Evolutionary conservation across 1,140 invertebrate species (phyloP).

Genomic region (Aleiodes sp.): DNA sequence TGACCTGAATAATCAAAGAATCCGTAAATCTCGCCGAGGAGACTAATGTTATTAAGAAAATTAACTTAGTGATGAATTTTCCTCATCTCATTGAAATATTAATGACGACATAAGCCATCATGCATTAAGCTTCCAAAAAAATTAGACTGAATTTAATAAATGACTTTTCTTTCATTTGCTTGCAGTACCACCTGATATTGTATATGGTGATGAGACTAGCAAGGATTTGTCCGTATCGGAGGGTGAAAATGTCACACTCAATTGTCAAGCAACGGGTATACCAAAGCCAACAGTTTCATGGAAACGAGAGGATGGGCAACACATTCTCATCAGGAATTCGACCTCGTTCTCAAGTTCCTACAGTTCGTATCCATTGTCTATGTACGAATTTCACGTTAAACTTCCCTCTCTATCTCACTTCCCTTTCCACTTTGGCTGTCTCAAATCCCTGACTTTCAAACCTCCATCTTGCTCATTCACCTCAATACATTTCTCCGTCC

Average conservation of each 20-base stretch:
- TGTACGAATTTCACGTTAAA: not conserved
- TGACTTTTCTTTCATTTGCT: not conserved
- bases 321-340: slow-evolving; percentile 73
- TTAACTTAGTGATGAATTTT: too few relatives aligned
- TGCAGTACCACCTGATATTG: slow-evolving; percentile 79
- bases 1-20: too few relatives aligned
- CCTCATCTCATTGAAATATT: too few relatives aligned
- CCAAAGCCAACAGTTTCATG: slow-evolving; percentile 77
- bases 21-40: too few relatives aligned
- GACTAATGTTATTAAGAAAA: too few relatives aligned
- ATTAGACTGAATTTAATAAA: too few relatives aligned
- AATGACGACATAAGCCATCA: too few relatives aligned
- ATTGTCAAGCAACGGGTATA: slow-evolving; percentile 80
- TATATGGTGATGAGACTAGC: slow-evolving; percentile 74
- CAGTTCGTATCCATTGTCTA: slow-evolving; percentile 35
- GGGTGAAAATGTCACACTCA: slow-evolving; percentile 83
- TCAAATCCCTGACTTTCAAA: slow-evolving; percentile 28
- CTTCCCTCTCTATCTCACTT: not conserved
- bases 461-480: not conserved
- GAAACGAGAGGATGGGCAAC: slow-evolving; percentile 76
- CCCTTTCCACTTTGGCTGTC: not conserved
- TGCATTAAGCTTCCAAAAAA: too few relatives aligned
- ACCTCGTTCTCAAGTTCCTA: slow-evolving; percentile 43
- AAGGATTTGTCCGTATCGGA: slow-evolving; percentile 81
- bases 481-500: not conserved